These are phyloP conservation scores for Graphium colonna DNA, from an alignment of 2,888 invertebrate species.

Conservation along the genomic window DNA sequence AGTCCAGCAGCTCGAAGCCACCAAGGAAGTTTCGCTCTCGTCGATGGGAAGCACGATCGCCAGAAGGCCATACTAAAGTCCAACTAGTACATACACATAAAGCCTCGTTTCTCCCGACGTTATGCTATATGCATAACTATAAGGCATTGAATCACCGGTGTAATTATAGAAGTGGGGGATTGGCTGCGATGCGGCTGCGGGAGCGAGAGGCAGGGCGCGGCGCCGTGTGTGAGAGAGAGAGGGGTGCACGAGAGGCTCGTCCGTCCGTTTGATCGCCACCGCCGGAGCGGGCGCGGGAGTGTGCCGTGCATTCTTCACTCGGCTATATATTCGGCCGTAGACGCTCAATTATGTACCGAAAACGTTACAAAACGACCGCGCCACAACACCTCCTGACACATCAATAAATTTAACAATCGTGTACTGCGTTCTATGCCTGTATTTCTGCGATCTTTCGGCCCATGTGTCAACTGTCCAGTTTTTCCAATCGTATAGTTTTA, in stretches of 20 bases:
- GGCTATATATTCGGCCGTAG: conserved; percentile 74
- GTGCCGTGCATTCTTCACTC: conserved; percentile 77
- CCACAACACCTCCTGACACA: too few species aligned
- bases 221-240: conserved; percentile 50
- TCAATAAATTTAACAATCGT: too few species aligned
- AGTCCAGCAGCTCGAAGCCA: too few species aligned
- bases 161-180: conserved; percentile 81
- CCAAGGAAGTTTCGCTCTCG: conserved; percentile 23
- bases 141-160: conserved; percentile 80
- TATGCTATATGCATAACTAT: conserved; percentile 70
- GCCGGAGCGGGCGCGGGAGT: conserved; percentile 74
- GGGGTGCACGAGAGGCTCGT: conserved; percentile 74
- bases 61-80: conserved; percentile 61
- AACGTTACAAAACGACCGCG: too few species aligned
- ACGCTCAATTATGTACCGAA: conserved; percentile 30
- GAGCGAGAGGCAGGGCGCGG: conserved; percentile 51
- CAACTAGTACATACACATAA: conserved; percentile 68
- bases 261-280: conserved; percentile 79
- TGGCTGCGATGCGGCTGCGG: conserved; percentile 74
- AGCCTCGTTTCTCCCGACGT: conserved; percentile 70
- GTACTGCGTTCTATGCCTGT: too few species aligned
- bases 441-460: too few species aligned
- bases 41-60: conserved; percentile 48
- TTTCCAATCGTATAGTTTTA: too few species aligned
- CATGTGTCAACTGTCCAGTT: too few species aligned